phyloP scores from a whole-genome alignment of 2,888 invertebrate species.

The Drosophila conformis region DNA sequence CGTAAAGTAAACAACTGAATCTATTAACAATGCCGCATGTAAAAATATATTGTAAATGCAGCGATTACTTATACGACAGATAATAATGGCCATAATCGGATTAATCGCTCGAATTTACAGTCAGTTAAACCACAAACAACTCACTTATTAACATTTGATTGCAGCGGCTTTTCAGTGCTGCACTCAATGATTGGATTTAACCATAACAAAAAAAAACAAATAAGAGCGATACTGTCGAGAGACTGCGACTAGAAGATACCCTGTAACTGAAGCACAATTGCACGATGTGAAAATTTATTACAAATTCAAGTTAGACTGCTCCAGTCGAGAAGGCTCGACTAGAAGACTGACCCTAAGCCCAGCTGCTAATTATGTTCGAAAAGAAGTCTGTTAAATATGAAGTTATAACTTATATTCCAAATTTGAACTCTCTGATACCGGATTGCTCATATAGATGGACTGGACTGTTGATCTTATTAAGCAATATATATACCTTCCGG shows the following conservation, averaged over 20 bases:
- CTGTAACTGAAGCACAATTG: neutral
- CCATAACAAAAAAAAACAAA: neutral
- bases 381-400: neutral
- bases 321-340: neutral
- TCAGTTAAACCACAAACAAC: conserved; percentile 41
- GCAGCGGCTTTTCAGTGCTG: conserved; percentile 15
- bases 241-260: neutral
- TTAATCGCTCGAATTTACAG: conserved; percentile 47
- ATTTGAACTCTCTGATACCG: neutral
- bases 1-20: neutral
- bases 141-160: conserved; percentile 57
- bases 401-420: neutral
- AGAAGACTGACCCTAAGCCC: fast-evolving
- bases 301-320: fast-evolving
- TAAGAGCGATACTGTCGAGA: no score
- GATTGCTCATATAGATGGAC: neutral
- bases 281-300: neutral
- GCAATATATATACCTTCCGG: neutral
- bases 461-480: neutral
- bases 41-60: conserved; percentile 9
- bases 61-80: conserved; percentile 20
- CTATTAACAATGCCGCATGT: neutral
- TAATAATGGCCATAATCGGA: conserved; percentile 37
- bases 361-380: neutral
- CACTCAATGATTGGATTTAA: conserved; percentile 50